Evolutionary conservation across 2,888 invertebrate species (phyloP).

Genomic region (Quadroppia sp.): DNA sequence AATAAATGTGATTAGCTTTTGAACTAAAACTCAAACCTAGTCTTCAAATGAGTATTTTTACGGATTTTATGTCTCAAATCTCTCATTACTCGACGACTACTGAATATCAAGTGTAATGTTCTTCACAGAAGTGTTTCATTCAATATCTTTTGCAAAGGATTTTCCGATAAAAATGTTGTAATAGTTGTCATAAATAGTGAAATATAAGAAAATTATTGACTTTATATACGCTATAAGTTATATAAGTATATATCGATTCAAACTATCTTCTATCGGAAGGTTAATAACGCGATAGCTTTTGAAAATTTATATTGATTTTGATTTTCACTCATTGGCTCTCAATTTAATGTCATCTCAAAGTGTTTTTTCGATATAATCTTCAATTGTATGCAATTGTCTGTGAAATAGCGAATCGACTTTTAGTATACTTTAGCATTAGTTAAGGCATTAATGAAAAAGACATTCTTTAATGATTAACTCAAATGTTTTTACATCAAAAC

Average conservation of each 20-base stretch:
- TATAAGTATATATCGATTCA: not conserved
- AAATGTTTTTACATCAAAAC: conserved; percentile 4
- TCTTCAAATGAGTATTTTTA: not conserved
- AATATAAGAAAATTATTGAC: not conserved
- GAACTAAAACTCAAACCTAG: not conserved
- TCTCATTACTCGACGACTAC: not conserved
- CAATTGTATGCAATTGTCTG: conserved; percentile 13
- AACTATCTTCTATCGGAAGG: not conserved
- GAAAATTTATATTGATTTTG: not conserved
- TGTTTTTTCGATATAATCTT: not conserved
- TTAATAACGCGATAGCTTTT: conserved; percentile 2
- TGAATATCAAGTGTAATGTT: not conserved
- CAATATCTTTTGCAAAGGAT: not conserved
- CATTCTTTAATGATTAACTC: conserved; percentile 8
- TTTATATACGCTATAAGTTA: not conserved
- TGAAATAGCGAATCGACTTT: not conserved
- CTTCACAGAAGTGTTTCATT: not conserved
- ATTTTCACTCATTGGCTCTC: not conserved
- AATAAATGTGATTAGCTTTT: not conserved
- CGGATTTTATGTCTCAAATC: not conserved
- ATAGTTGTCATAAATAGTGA: not conserved
- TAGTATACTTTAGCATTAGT: no score
- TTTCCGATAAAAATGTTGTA: not conserved
- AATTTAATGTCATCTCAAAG: not conserved
- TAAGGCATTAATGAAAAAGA: not conserved